These are phyloP conservation scores for Laupala kohalensis DNA, from an alignment of 1,140 invertebrate genomes.

Conservation along the genomic window DNA sequence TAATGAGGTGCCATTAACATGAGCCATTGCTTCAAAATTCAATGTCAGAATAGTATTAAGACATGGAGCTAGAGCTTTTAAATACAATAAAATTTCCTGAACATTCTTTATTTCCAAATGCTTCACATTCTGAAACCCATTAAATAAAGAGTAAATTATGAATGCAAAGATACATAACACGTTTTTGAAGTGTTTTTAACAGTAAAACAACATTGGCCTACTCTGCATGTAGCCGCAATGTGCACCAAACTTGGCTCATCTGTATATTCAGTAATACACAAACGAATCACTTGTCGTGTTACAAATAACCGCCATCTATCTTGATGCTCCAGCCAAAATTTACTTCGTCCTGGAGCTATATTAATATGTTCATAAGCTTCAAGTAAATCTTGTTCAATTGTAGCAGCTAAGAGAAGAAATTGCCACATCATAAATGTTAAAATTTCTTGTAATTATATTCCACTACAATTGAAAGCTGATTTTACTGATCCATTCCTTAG, in stretches of 20 bases:
- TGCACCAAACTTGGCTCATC: constrained; percentile 15
- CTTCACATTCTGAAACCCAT: constrained; percentile 15
- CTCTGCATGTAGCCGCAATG: constrained; percentile 13
- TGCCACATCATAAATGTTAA: neutral
- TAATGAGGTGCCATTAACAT: constrained; percentile 12
- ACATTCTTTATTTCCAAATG: constrained; percentile 15
- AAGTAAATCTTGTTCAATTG: constrained; percentile 15
- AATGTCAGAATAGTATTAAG: constrained; percentile 12
- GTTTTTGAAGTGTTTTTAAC: neutral
- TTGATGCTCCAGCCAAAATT: constrained; percentile 13
- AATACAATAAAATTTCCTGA: constrained; percentile 12
- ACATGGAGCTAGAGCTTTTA: constrained; percentile 14
- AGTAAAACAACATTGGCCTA: too few species aligned
- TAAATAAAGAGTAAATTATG: neutral
- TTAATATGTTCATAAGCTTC: constrained; percentile 14
- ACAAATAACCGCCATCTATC: constrained; percentile 15
- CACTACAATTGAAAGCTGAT: neutral
- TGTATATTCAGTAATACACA: constrained; percentile 15
- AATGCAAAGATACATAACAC: neutral
- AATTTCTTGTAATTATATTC: neutral
- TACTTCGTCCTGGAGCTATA: constrained; percentile 7
- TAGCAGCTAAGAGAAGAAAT: constrained; percentile 10
- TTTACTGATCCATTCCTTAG: neutral
- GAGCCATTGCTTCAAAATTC: constrained; percentile 13
- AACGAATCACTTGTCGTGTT: constrained; percentile 10